Evolutionary conservation across 2,797 vertebrate genomes (phyloP), one percentile per base, ranked within the genome.

Genomic region (Sparidentex hasta): DNA sequence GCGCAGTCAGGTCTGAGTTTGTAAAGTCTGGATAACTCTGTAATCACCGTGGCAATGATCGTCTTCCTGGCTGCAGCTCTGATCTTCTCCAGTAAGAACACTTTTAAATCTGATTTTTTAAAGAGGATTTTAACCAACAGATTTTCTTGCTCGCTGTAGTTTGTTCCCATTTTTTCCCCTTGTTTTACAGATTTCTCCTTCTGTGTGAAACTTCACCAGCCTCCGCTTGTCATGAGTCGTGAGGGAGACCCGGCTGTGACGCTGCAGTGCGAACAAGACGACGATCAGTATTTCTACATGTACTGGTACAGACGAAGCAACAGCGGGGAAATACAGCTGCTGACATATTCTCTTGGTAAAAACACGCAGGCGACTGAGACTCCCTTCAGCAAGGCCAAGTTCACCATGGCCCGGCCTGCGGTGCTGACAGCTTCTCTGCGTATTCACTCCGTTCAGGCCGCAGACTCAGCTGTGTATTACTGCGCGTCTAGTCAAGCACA

Each of bases 391-490:
- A 11, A 66, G 0, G 66, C 79, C 12, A 87, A 89, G 69, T 79
- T 78, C 41, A 54, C 11, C 54, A 73, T 95, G 84, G 21, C 21
- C 2, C 84, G 86, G 56, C 70, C 77, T 14, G 2, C 71, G 0
- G 0, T 33, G 25, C 25, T 71, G 0, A 25, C 20, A 0, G 74
- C 85, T 7, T 58, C 71, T 3, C 79, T 94, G 66, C 23, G 80
- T 73, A 83, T 85, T 1, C 21, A 65, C 12, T 0, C 0, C 5
- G 29, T 74, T 1, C 43, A 64, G 12, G 14, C 56, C 44, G 70
- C 0, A 55, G 92, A 93, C 78, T 85, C 90, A 0, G 92, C 87
- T 62, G 78, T 90, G 23, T 95, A 93, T 87, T 93, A 92, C 80
- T 95, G 94, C 14, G 89, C 91, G 1, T 85, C 87, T 0, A 87